Conservation (phyloP, 1,140 invertebrate species). For the Trichogramma pretiosum region DNA sequence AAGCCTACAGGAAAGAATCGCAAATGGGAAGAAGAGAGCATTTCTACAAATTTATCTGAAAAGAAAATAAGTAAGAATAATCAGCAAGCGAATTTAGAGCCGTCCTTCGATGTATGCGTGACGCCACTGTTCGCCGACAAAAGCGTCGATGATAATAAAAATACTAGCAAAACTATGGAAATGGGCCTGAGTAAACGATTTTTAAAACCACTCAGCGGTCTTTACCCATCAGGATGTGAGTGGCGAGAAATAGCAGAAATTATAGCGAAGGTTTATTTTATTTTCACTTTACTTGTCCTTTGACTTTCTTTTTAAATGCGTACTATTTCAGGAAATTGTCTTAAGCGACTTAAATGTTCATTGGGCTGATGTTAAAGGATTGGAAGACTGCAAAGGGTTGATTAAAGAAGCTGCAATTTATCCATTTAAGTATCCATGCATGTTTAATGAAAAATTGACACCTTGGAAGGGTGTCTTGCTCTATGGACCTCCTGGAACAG, state of each 20-base stretch:
- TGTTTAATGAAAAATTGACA: slow-evolving; percentile 69
- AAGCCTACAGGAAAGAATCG: slow-evolving; percentile 12
- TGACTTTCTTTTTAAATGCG: background rate
- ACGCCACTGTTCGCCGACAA: slow-evolving; percentile 17
- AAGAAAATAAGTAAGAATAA: slow-evolving; percentile 17
- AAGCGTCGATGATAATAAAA: slow-evolving; percentile 12
- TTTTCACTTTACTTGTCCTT: background rate
- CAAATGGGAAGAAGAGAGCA: slow-evolving; percentile 21
- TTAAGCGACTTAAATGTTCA: slow-evolving; percentile 53
- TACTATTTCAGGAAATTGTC: slow-evolving; percentile 56
- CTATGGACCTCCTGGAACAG: slow-evolving; percentile 75
- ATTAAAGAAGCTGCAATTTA: slow-evolving; percentile 86
- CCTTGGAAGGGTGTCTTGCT: slow-evolving; percentile 77
- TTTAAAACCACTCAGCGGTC: slow-evolving; percentile 37
- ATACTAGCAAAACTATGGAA: slow-evolving; percentile 9
- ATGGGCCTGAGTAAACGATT: too few species aligned
- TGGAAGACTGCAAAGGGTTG: slow-evolving; percentile 69
- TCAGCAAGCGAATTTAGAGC: too few species aligned
- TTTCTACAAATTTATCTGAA: slow-evolving; percentile 13
- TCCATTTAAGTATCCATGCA: slow-evolving; percentile 73
- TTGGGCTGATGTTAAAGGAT: slow-evolving; percentile 68
- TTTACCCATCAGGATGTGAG: slow-evolving; percentile 42
- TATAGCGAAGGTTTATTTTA: slow-evolving; percentile 39
- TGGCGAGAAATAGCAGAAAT: slow-evolving; percentile 49
- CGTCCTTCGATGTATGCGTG: slow-evolving; percentile 25